Base-by-base conservation (phyloP, 2,888 invertebrate species). In the Odontocerum albicorne region DNA sequence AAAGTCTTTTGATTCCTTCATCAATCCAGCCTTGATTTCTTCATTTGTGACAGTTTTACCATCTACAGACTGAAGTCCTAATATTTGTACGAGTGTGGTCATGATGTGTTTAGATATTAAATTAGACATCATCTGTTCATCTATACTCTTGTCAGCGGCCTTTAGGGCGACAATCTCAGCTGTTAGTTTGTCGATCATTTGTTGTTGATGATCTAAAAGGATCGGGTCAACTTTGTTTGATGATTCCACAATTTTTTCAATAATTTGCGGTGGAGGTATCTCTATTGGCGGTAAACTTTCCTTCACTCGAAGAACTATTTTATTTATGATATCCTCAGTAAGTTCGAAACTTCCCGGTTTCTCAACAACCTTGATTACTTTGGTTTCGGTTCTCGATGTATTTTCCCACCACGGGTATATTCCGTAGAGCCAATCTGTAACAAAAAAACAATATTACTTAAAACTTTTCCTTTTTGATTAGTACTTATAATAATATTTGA, bases 1-100 rank as follows among this genome's bases (percentile, higher is more conserved):
- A 60, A 83, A 80, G n/a, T 82, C 77, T 63, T 82, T 85, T 4
- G 83, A 82, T 42, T 83, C 73, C 33, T 77, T 75, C 49, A 80
- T 78, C 49, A 87, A 79, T 73, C 83, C 82, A 2, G 70, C 69
- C 57, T 80, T 81, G n/a, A 86, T 64, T 59, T 77, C 76, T 49
- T 81, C 78, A 13, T 79, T 72, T 2, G 79, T 71, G 6, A 79
- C 63, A 1, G 65, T 66, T 1, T 68, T 71, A 21, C 68, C 70
- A 50, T 73, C 73, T 16, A 72, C 68, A 3, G 58, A 52, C 22
- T 74, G 71, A 10, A 74, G 68, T 35, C 73, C 80, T 33, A 83
- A 67, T 44, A 82, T 75, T 46, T 79, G 77, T 2, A 83, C 73
- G 10, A 83, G 65, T 51, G 81, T 79, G 17, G 80, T 68, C 57